Evolutionary conservation across 2,888 invertebrate species (phyloP), one percentile per base, ranked within the genome.

Genomic region (Anarsia innoxiella): DNA sequence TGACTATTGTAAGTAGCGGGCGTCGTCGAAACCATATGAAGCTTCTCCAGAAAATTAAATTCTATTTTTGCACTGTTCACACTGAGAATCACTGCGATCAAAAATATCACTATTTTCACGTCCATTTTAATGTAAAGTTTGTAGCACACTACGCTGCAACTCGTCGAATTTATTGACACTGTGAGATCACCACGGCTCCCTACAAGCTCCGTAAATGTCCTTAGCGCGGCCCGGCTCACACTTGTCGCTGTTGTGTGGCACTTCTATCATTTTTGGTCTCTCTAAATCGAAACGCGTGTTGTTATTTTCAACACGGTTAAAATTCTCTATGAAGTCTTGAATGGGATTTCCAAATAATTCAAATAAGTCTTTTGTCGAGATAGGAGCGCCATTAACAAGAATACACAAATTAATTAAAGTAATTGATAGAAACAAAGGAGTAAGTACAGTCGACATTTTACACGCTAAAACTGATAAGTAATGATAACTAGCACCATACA

Each of bases 261-360:
- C 76, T 8, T 69, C 66, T 40, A 83, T 82, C 74, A 80, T 76
- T 42, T 59, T 57, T 12, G 29, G 33, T 11, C 41, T 41, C 3
- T 42, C 25, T 28, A 43, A 33, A 5, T 35, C 48, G n/a, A n/a
- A n/a, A 15, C 39, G 26, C 28, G 36, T 49, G 3, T 23, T 42
- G 45, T 30, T 14, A 13, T 12, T 37, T 41, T 30, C 36, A n/a
- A 9, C 11, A 8, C 8, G 6, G 5, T 5, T 3, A 28, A 35
- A 27, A 28, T n/a, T 12, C 12, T 35, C 19, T 3, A 28, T 3
- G 11, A 82, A 56, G 45, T 79, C 78, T 42, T 62, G 61, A 2
- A 80, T 46, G 3, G 83, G 83, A 54, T 80, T 78, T 2, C 70
- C 66, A 37, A 80, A 82, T 40, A 77, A 56, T 26, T 68, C 64